Evolutionary conservation across 2,888 invertebrate genomes (phyloP).

Genomic region (Plebejus argus): DNA sequence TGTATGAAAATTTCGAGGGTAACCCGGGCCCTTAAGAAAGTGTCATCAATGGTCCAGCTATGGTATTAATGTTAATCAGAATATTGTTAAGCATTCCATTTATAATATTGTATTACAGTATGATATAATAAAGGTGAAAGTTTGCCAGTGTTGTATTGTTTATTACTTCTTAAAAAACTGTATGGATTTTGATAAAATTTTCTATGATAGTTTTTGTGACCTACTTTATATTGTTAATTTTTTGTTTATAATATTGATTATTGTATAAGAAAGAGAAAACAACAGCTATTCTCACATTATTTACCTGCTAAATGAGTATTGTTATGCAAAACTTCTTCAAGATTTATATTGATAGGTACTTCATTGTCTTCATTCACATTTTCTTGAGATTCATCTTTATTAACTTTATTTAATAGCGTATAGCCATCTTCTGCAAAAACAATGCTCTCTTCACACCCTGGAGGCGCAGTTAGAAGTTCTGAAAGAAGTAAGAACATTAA

Average conservation of each 20-base stretch:
- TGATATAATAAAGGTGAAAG: too few relatives aligned
- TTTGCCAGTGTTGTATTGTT: too few relatives aligned
- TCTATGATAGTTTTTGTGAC: too few relatives aligned
- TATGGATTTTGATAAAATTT: too few relatives aligned
- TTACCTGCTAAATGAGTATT: constrained; percentile 81
- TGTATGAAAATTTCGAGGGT: too few relatives aligned
- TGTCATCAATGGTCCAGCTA: not conserved
- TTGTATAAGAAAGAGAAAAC: not conserved
- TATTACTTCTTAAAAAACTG: too few relatives aligned
- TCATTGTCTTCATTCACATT: constrained; percentile 53
- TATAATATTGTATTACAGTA: too few relatives aligned
- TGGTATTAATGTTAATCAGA: not conserved
- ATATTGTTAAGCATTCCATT: too few relatives aligned
- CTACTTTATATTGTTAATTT: too few relatives aligned
- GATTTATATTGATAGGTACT: constrained; percentile 71
- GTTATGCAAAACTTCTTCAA: constrained; percentile 82
- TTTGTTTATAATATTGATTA: too few relatives aligned
- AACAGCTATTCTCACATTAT: not conserved
- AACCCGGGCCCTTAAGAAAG: too few relatives aligned
- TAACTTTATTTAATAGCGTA: constrained; percentile 60
- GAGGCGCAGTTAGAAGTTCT: constrained; percentile 83
- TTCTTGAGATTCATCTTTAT: constrained; percentile 45
- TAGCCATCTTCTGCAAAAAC: constrained; percentile 79
- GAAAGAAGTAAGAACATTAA: constrained; percentile 42
- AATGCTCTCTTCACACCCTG: constrained; percentile 83